phyloP scores from a whole-genome alignment of 2,797 vertebrate genomes.

The Megaceryle alcyon region DNA sequence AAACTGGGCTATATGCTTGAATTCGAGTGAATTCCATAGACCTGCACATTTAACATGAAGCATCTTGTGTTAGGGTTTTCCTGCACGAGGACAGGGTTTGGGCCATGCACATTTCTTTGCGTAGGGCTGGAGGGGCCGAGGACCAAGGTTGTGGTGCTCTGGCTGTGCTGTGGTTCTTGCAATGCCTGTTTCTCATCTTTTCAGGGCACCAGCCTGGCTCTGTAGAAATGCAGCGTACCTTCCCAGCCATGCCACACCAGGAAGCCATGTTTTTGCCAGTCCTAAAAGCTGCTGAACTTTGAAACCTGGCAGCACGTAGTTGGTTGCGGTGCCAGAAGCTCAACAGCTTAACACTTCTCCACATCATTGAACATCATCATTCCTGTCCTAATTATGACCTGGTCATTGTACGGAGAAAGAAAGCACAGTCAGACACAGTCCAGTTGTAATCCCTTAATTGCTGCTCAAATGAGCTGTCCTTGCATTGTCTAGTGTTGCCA shows the following conservation, averaged over 20 bases:
- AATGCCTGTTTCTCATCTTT: rapidly evolving
- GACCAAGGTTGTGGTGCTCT: not conserved
- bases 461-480: slow-evolving; percentile 59
- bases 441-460: slow-evolving; percentile 70
- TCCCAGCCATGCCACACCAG: not conserved
- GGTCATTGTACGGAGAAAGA: slow-evolving; percentile 42
- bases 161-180: rapidly evolving
- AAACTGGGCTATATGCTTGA: not conserved
- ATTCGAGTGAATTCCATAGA: not conserved
- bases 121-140: not conserved
- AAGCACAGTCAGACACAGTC: slow-evolving; percentile 40
- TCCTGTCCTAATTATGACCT: slow-evolving; percentile 65
- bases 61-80: not conserved
- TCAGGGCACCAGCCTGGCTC: not conserved
- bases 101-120: rapidly evolving
- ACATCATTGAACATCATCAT: slow-evolving; percentile 8
- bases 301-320: slow-evolving; percentile 27
- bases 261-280: not conserved
- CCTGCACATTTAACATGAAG: not conserved
- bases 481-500: slow-evolving; percentile 5
- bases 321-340: not conserved
- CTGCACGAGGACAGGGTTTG: not conserved
- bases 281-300: slow-evolving; percentile 56
- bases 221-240: not conserved
- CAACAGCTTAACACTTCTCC: slow-evolving; percentile 24